Evolutionary conservation across 1,140 invertebrate genomes (phyloP).

Genomic region (Cydia pomonella): DNA sequence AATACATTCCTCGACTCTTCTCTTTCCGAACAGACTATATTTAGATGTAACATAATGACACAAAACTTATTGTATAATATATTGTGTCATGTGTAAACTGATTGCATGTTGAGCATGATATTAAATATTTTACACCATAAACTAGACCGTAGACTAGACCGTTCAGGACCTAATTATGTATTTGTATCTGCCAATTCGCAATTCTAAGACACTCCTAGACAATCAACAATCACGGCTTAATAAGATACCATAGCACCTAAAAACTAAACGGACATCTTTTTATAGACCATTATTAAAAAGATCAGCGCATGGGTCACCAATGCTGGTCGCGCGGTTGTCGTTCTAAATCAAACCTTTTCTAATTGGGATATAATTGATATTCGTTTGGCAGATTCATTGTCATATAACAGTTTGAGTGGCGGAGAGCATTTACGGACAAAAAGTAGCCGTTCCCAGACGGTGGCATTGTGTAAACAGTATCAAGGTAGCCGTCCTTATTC

Average conservation of each 20-base stretch:
- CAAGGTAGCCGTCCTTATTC: constrained; percentile 18
- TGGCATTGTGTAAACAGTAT: constrained; percentile 31
- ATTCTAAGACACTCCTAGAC: background rate
- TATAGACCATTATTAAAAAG: constrained; percentile 15
- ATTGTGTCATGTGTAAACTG: too few species aligned
- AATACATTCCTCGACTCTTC: too few species aligned
- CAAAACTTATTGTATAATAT: too few species aligned
- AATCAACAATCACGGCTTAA: background rate
- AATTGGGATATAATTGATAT: constrained; percentile 13
- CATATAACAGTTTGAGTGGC: background rate
- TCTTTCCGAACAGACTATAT: too few species aligned
- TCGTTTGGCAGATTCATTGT: background rate
- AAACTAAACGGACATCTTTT: constrained; percentile 25
- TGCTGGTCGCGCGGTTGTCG: background rate
- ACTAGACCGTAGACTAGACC: too few species aligned
- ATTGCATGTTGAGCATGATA: too few species aligned
- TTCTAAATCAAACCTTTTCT: background rate
- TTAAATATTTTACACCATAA: too few species aligned
- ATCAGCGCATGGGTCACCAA: constrained; percentile 17
- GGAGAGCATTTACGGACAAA: constrained; percentile 27
- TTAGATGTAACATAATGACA: too few species aligned
- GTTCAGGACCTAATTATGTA: background rate
- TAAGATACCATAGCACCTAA: background rate
- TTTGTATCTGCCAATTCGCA: background rate
- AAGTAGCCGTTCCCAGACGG: constrained; percentile 23